Conservation (phyloP, 2,113 vertebrate species). For the Dasyprocta punctata region DNA sequence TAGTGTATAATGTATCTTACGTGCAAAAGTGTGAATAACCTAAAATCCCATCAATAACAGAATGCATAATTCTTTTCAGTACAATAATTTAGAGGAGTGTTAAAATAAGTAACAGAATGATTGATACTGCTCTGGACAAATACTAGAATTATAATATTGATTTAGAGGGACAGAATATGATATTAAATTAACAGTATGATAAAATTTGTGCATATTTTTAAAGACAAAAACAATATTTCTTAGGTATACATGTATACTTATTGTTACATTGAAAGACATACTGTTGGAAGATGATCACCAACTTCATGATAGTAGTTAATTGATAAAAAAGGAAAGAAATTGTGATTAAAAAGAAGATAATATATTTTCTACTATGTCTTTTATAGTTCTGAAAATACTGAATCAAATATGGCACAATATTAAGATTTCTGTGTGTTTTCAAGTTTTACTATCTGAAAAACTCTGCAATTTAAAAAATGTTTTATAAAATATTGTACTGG, state of each 20-base stretch:
- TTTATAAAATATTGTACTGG: background rate
- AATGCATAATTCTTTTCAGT: background rate
- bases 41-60: background rate
- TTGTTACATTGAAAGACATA: background rate
- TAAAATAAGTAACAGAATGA: background rate
- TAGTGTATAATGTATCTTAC: background rate
- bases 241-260: background rate
- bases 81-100: background rate
- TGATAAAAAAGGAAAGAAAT: background rate
- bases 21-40: background rate
- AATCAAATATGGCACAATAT: background rate
- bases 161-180: background rate
- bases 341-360: background rate
- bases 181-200: background rate
- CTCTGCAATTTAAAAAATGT: slow-evolving; percentile 27
- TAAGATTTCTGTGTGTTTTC: background rate
- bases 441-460: background rate
- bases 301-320: background rate
- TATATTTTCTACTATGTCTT: background rate
- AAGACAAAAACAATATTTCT: background rate
- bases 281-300: background rate
- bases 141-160: background rate
- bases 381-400: background rate
- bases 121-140: background rate
- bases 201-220: background rate